These are phyloP conservation scores for Galleria mellonella DNA, from an alignment of 1,140 invertebrate species.

Conservation along the genomic window DNA sequence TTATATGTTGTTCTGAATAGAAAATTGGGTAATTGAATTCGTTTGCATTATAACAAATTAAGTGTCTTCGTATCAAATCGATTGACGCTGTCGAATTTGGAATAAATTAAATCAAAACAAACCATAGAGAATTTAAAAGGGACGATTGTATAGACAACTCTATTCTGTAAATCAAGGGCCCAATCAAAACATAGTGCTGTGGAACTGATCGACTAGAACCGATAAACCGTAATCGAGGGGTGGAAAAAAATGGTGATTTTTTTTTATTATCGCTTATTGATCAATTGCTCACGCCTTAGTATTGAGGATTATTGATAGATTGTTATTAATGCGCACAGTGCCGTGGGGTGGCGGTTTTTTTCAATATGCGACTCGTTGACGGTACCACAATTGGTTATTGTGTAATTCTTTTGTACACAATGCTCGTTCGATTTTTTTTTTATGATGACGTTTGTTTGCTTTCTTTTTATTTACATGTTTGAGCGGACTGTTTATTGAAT, in stretches of 20 bases:
- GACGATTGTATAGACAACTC: slow-evolving; percentile 42
- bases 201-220: slow-evolving; percentile 47
- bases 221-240: slow-evolving; percentile 39
- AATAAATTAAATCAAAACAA: slow-evolving; percentile 13
- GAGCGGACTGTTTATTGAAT: slow-evolving; percentile 17
- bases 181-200: slow-evolving; percentile 45
- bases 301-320: slow-evolving; percentile 68
- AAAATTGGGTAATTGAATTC: too few relatives aligned
- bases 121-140: slow-evolving; percentile 14
- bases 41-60: too few relatives aligned
- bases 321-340: slow-evolving; percentile 49
- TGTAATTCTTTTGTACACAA: slow-evolving; percentile 45
- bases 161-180: slow-evolving; percentile 30
- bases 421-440: slow-evolving; percentile 27
- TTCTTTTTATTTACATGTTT: slow-evolving; percentile 27
- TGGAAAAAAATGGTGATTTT: slow-evolving; percentile 36
- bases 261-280: slow-evolving; percentile 51
- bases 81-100: neutral
- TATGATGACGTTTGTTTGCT: slow-evolving; percentile 40
- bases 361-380: slow-evolving; percentile 44
- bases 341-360: slow-evolving; percentile 53
- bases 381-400: slow-evolving; percentile 60
- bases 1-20: too few relatives aligned
- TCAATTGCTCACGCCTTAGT: slow-evolving; percentile 67
- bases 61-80: too few relatives aligned